Evolutionary conservation across 2,113 vertebrate genomes (phyloP), one percentile per base, ranked within the genome.

Genomic region (Nerophis lumbriciformis): DNA sequence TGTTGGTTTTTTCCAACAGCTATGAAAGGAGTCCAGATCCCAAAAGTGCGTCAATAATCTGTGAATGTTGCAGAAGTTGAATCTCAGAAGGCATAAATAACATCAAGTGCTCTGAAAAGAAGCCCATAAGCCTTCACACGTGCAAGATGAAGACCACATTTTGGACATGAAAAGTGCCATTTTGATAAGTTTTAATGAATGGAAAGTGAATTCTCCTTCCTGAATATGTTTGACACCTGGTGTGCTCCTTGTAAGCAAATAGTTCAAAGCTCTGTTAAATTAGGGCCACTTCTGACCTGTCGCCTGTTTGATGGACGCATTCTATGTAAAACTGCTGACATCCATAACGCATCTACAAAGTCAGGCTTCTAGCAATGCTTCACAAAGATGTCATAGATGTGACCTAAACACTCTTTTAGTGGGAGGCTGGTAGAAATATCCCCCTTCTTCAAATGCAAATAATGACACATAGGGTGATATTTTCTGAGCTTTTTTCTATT

Each of bases 191-290:
- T 39, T 6, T 39, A 39, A 39, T 39, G 38, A 39, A 39, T 39
- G 38, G 38, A 39, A 39, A 39, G 38, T 8, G 6, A 39, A 39
- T 45, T 5, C 28, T 62, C 52, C 59, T n/a, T 44, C 53, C 66
- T 45, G 49, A 58, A 75, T 61, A 71, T 36, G 61, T 55, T 19
- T 62, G 51, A 64, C 21, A 53, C 61, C 19, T 19, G 48, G 48
- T 57, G 63, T 67, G 54, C 59, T 54, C 50, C 52, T 51, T 52
- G 57, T 50, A 56, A 63, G 61, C 28, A 63, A 49, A 44, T 13
- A 66, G 65, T 78, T 72, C 55, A 81, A 72, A 72, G 72, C 74
- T 50, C 78, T 75, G 69, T 62, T 58, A 73, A 80, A 75, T 48
- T 0, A 47, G 53, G 36, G 38, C 53, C 49, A 51, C 65, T 63